Base-by-base conservation (phyloP, 2,113 vertebrate genomes). In the Brachypteracias leptosomus region DNA sequence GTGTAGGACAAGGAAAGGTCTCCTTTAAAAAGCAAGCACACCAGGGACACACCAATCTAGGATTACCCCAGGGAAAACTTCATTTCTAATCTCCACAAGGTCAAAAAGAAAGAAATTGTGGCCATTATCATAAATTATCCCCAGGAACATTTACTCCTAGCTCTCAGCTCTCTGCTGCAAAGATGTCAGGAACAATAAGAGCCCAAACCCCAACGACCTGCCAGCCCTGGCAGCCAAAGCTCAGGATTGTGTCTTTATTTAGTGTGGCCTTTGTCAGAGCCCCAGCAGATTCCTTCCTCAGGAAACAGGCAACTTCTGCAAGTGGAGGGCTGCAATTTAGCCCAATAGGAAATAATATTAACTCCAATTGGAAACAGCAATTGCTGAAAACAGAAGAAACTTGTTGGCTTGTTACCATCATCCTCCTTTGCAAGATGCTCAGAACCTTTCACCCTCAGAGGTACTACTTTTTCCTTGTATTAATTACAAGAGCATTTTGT, bases 301-400 rank as follows among this genome's bases (percentile, higher is more conserved):
- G 93, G 95, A 97, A 97, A 90, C 79, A 65, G 82, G 67, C 95
- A 57, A 85, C 73, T 70, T 71, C 85, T 96, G 83, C 93, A 63
- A 55, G 58, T 15, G 12, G 70, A 57, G 46, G 63, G 22, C 82
- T 89, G 79, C 66, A 87, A 96, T 93, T 89, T 55, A 95, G 29
- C 63, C 83, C 83, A 83, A 92, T 83, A 95, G 94, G 95, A 96
- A 97, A 96, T 85, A 93, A 96, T 90, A 96, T 65, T 83, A 77
- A 88, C 85, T 89, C 68, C 95, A 77, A 85, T 46, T 95, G 80
- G 85, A 75, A 91, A 74, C 28, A 78, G 71, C 85, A 57, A 74
- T 91, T 88, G 36, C 88, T 63, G 71, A 85, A 83, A 77, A 77
- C n/a, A 62, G 67, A 82, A 92, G 66, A 71, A 89, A 87, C 52